These are phyloP conservation scores for Drosophila kambysellisi DNA, from an alignment of 2,888 invertebrate genomes.

Conservation along the genomic window DNA sequence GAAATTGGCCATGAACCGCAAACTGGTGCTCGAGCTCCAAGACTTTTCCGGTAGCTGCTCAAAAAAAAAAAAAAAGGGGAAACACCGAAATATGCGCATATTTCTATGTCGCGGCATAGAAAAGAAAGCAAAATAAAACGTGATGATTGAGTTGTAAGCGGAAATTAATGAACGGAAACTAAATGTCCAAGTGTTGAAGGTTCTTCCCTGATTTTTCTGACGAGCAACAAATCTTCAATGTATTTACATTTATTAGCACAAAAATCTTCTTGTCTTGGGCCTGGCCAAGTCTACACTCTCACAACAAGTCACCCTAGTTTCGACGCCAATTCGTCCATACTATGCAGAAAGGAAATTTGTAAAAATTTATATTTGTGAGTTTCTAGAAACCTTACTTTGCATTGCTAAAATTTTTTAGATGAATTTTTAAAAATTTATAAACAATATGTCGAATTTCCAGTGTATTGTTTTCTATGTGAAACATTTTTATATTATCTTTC, in stretches of 20 bases:
- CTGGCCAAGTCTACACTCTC: constrained; percentile 4
- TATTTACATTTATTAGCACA: constrained; percentile 42
- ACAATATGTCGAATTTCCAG: neutral
- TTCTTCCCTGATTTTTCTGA: constrained; percentile 23
- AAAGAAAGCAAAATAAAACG: constrained; percentile 29
- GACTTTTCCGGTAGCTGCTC: constrained; percentile 4
- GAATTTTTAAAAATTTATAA: neutral
- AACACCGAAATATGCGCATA: constrained; percentile 55
- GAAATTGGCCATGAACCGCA: constrained; percentile 62
- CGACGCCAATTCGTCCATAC: neutral
- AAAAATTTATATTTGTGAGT: neutral
- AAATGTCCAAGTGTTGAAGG: constrained; percentile 55
- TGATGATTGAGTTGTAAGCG: constrained; percentile 74
- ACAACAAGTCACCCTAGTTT: neutral
- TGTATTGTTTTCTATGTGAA: neutral
- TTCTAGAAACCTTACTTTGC: neutral
- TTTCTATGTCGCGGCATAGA: constrained; percentile 41
- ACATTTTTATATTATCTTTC: neutral
- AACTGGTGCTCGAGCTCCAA: constrained; percentile 37
- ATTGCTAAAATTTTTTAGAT: neutral
- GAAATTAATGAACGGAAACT: constrained; percentile 81
- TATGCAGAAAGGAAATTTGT: neutral
- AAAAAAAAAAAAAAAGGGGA: constrained; percentile 15
- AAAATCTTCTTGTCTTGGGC: constrained; percentile 45
- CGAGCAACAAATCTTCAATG: constrained; percentile 35